Evolutionary conservation across 1,140 invertebrate species (phyloP), one percentile per base, ranked within the genome.

Genomic region (Plectrocnemia conspersa): DNA sequence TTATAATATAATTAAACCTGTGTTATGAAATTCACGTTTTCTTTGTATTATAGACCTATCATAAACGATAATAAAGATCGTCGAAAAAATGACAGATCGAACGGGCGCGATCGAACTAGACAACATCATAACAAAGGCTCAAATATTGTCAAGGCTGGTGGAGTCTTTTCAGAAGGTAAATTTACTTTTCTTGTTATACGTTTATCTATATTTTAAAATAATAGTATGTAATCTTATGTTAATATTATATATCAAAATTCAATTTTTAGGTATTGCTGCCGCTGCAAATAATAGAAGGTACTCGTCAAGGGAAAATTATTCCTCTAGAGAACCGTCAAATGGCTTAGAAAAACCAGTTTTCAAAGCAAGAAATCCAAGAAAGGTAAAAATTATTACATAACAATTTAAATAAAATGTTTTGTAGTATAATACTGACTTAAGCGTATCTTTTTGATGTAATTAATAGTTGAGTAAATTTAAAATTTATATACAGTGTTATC

Each of bases 141-240:
- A 4, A 68, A 66, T 29, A 63, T 75, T 40, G 69, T 75, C 18
- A 72, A 73, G 58, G 70, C 69, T 4, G 59, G 52, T 57, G 73
- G 73, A 41, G 72, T 75, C 6, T 75, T 75, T 53, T 74, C 73
- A 52, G 71, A 75, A 72, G 73, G 64, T 66, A 52, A 6, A 27
- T 33, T 19, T 7, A 33, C 19, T 33, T 9, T 11, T 56, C n/a
- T 23, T 24, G 29, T 21, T 18, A 23, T 40, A 11, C 5, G 18
- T 19, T 46, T 35, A 21, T 15, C 13, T 53, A 21, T n/a, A 18
- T 44, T 25, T 1, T 27, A 49, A 10, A 46, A 29, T 5, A 32
- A 33, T 38, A 44, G 13, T 45, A n/a, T 13, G 23, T 47, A 1
- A 2, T 47, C 36, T 19, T 22, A 6, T 16, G 7, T 29, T n/a